Percentiles rank a stretch among this genome's conserved stretches.
Evolutionary conservation across 2,888 invertebrate species (phyloP).

Genomic region (Campoplex capitator): DNA sequence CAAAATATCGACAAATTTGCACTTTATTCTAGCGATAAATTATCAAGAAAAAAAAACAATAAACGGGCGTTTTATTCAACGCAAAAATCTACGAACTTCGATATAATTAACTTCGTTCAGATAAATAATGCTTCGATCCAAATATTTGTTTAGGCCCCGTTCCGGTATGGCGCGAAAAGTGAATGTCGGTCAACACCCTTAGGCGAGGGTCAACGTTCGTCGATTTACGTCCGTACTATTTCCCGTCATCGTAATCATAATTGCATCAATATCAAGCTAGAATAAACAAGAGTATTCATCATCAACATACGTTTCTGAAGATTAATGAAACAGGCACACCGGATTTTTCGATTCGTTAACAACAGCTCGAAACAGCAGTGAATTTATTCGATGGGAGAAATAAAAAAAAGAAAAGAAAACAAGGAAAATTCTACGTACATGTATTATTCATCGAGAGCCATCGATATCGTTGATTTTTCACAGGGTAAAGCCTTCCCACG

Average conservation of each 20-base stretch:
- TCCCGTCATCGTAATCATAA: neutral
- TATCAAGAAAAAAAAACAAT: neutral
- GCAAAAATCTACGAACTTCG: neutral
- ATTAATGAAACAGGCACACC: neutral
- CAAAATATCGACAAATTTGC: neutral
- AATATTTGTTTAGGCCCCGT: conserved; percentile 15
- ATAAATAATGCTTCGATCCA: conserved; percentile 4
- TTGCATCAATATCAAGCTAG: neutral
- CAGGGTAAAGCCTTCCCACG: neutral
- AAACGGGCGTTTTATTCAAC: neutral
- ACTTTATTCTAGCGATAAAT: neutral
- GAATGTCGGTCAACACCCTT: conserved; percentile 51
- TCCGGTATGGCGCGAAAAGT: conserved; percentile 32
- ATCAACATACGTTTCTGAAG: neutral
- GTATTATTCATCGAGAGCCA: neutral
- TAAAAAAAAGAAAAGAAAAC: neutral
- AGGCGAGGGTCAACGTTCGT: conserved; percentile 28
- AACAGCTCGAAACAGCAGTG: neutral
- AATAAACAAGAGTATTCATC: neutral
- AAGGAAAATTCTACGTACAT: neutral
- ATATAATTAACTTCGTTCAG: neutral
- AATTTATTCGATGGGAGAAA: neutral
- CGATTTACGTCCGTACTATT: neutral
- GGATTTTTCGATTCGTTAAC: neutral
- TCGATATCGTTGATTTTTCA: neutral